Base-by-base conservation (phyloP, 2,797 vertebrate species). In the Lycodopsis pacificus region DNA sequence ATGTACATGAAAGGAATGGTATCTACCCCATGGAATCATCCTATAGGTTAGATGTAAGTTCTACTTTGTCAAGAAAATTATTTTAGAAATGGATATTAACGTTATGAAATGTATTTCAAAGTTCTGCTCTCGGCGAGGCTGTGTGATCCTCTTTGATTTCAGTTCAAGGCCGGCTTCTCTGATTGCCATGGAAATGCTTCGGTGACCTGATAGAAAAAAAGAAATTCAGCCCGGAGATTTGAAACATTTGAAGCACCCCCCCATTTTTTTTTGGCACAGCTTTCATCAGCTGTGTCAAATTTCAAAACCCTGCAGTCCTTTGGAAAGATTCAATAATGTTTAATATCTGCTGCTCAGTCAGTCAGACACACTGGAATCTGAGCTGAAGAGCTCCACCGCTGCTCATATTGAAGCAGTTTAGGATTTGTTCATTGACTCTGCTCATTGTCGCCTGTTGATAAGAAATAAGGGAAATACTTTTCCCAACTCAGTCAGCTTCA, bases 281-380 rank as follows among this genome's bases (percentile, higher is more conserved):
- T 88, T 91, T 92, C 82, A 85, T 91, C 88, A 80, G 78, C 89
- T 82, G 67, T 81, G 89, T 93, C 85, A 85, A 73, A 90, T 93
- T 90, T 81, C 65, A 75, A 80, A 85, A 19, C 61, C 75, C 79
- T 0, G 15, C 81, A 73, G 88, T 82, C 76, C 85, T 82, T 82
- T 77, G 87, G 83, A 84, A 79, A 76, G 77, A 91, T 92, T 89
- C 85, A 89, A 85, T 90, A 81, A 83, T 84, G 85, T 91, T 90
- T 86, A 73, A 90, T 93, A 90, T 88, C 80, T 70, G 79, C 67
- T 76, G 88, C 86, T 85, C 83, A 82, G 83, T 90, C 88, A 76
- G 74, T 85, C 86, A 85, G 82, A 77, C 80, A 69, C 56, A 32
- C 73, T 54, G 51, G 69, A 74, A 79, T 82, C 71, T 46, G 86